phyloP scores from a whole-genome alignment of 2,113 vertebrate genomes.

The Orycteropus afer region DNA sequence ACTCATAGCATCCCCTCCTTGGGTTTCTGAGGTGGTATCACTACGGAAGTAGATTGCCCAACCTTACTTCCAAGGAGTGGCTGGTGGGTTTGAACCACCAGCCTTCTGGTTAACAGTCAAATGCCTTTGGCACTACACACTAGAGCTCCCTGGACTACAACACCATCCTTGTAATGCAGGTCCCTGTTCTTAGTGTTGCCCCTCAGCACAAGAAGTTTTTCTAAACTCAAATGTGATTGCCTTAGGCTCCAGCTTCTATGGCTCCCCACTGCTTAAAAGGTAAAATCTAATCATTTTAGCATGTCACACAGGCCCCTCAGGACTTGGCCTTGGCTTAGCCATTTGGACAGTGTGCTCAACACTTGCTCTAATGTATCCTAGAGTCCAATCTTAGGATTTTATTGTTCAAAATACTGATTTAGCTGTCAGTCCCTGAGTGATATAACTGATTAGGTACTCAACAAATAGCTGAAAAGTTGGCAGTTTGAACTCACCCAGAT shows the following conservation, averaged over 20 bases:
- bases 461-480: too few relatives aligned
- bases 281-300: not conserved
- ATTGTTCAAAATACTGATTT: not conserved
- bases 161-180: not conserved
- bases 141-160: not conserved
- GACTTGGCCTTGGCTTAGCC: not conserved
- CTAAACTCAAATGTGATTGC: not conserved
- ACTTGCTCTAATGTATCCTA: not conserved
- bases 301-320: not conserved
- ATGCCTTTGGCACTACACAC: too few relatives aligned
- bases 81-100: too few relatives aligned
- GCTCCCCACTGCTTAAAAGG: not conserved
- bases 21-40: too few relatives aligned
- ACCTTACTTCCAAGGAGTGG: too few relatives aligned
- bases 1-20: too few relatives aligned
- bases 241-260: not conserved
- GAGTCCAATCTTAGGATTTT: not conserved
- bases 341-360: accelerated
- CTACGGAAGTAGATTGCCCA: too few relatives aligned
- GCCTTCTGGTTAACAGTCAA: too few relatives aligned
- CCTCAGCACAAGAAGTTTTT: not conserved
- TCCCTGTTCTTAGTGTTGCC: not conserved
- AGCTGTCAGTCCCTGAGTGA: too few relatives aligned
- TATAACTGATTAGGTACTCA: too few relatives aligned
- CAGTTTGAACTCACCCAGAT: too few relatives aligned